These are phyloP conservation scores for Choloepus didactylus DNA, from an alignment of 2,797 vertebrate species.

Conservation along the genomic window DNA sequence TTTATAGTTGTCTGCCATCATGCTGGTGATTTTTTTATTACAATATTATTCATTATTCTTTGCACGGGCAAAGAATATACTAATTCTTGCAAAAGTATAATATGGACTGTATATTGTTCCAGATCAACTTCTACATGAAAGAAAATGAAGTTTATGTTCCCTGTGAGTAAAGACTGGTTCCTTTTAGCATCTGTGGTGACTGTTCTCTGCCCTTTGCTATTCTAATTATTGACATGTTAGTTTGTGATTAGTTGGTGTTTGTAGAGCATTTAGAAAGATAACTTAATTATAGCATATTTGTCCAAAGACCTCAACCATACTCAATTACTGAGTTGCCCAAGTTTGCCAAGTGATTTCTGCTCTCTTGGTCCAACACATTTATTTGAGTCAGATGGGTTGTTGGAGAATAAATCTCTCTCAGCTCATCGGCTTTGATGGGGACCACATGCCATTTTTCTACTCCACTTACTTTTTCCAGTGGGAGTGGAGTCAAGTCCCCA, in stretches of 20 bases:
- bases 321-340: not conserved
- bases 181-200: not conserved
- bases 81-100: not conserved
- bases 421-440: not conserved
- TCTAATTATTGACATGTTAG: not conserved
- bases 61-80: not conserved
- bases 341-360: not conserved
- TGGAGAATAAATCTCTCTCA: not conserved
- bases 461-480: not conserved
- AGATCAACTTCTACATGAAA: not conserved
- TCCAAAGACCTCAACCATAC: not conserved
- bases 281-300: not conserved
- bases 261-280: conserved; percentile 1
- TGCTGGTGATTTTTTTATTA: not conserved
- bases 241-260: not conserved
- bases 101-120: not conserved
- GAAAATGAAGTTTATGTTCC: not conserved
- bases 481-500: not conserved
- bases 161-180: not conserved
- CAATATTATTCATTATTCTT: conserved; percentile 20
- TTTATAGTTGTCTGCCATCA: conserved; percentile 37
- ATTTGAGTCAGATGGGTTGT: not conserved
- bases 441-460: not conserved
- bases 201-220: not conserved
- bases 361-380: not conserved